Conservation (phyloP, 2,113 vertebrate genomes). For the Paralichthys olivaceus region DNA sequence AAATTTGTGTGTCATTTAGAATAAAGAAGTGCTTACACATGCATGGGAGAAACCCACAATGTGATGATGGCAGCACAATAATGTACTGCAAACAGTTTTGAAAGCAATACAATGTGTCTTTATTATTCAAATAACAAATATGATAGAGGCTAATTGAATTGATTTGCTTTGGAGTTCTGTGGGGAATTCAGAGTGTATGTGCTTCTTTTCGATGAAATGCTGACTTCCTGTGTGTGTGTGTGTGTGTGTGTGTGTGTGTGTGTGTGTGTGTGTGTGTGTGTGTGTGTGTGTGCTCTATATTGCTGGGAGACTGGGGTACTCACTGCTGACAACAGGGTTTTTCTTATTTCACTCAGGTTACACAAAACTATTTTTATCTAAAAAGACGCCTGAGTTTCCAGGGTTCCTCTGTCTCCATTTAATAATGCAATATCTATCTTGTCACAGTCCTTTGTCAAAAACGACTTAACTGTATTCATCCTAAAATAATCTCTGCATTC, state of each 20-base stretch:
- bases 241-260: conserved; percentile 15
- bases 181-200: conserved; percentile 71
- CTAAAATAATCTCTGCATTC: conserved; percentile 19
- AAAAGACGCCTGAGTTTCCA: conserved; percentile 18
- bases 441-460: conserved; percentile 13
- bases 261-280: conserved; percentile 8
- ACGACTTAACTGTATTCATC: conserved; percentile 18
- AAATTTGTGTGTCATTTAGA: conserved; percentile 9
- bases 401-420: not conserved
- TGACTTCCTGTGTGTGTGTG: conserved; percentile 61
- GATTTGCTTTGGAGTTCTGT: conserved; percentile 60
- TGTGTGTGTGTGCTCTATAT: conserved; percentile 28
- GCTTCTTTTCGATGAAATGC: conserved; percentile 74
- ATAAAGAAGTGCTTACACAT: conserved; percentile 23
- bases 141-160: conserved; percentile 60
- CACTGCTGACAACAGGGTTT: conserved; percentile 62
- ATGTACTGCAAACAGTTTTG: not conserved
- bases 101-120: conserved; percentile 22
- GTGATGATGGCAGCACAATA: conserved; percentile 27
- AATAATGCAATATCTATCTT: conserved; percentile 34
- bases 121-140: conserved; percentile 43
- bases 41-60: not conserved
- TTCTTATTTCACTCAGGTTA: conserved; percentile 40
- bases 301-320: conserved; percentile 32
- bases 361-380: conserved; percentile 24